Conservation (phyloP, 2,888 invertebrate species). For the Clostera curtula region DNA sequence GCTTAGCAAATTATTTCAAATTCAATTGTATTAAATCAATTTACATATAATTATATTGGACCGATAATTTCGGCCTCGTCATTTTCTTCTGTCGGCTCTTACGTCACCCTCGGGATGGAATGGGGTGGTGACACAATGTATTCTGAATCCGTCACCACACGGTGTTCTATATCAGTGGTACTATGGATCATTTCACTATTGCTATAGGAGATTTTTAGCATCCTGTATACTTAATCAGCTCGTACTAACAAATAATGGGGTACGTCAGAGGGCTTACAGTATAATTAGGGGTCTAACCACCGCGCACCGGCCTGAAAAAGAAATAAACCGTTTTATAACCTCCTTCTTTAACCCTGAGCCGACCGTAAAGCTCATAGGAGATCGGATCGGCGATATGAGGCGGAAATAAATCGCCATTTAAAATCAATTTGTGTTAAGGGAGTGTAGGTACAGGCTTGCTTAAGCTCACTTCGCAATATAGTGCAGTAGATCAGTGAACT, state of each 20-base stretch:
- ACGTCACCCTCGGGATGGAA: too few relatives aligned
- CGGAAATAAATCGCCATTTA: constrained; percentile 75
- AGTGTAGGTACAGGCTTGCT: constrained; percentile 31
- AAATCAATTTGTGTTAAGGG: constrained; percentile 75
- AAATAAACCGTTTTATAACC: constrained; percentile 73
- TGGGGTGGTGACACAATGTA: too few relatives aligned
- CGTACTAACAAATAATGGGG: constrained; percentile 35
- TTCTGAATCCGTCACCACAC: too few relatives aligned
- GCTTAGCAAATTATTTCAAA: too few relatives aligned
- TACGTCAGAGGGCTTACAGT: constrained; percentile 40
- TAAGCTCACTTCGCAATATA: constrained; percentile 1
- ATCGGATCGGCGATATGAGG: constrained; percentile 71
- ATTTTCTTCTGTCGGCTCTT: too few relatives aligned
- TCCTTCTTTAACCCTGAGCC: constrained; percentile 67
- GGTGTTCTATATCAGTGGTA: too few relatives aligned
- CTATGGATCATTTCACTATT: too few relatives aligned
- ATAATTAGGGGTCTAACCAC: constrained; percentile 55
- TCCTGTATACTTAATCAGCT: too few relatives aligned
- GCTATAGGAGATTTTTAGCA: too few relatives aligned
- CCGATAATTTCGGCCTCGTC: too few relatives aligned
- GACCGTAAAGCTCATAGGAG: constrained; percentile 70
- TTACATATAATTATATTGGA: too few relatives aligned
- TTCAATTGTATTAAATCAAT: too few relatives aligned
- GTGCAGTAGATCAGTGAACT: neutral
- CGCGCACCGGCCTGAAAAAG: constrained; percentile 61